Evolutionary conservation across 2,797 vertebrate genomes (phyloP).

Genomic region (Ceyx erithaca): DNA sequence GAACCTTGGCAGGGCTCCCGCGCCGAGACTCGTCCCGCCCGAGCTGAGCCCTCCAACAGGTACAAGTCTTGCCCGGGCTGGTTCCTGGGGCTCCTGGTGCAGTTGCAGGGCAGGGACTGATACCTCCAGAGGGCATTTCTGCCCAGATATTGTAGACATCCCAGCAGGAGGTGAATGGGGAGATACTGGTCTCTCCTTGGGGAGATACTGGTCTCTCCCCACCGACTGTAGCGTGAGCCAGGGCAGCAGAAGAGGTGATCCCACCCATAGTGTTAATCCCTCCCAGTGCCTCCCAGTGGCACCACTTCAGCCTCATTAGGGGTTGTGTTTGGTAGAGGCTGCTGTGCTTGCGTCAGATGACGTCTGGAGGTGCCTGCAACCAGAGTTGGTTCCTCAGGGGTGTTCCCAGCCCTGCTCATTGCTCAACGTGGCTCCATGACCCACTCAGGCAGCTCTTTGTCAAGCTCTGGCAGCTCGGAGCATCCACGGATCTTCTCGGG

Average conservation of each 20-base stretch:
- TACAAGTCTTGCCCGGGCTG: neutral
- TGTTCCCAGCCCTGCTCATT: neutral
- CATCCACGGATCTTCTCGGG: fast-evolving
- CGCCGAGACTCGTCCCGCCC: neutral
- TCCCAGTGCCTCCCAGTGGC: neutral
- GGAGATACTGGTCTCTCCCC: neutral
- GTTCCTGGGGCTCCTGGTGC: neutral
- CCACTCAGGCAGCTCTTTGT: neutral
- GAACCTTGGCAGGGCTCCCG: slow-evolving; percentile 6
- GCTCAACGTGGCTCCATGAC: neutral
- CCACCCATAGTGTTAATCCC: neutral
- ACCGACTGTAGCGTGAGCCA: fast-evolving
- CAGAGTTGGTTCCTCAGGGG: neutral
- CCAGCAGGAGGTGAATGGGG: neutral
- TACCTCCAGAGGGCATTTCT: neutral
- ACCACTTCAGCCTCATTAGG: fast-evolving
- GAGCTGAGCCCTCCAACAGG: neutral
- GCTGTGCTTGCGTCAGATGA: fast-evolving
- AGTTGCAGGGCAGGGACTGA: neutral
- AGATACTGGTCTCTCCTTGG: fast-evolving
- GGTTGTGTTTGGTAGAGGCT: neutral
- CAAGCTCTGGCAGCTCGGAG: fast-evolving
- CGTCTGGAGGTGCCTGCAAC: neutral
- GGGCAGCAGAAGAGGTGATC: neutral
- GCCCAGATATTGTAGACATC: neutral